These are phyloP conservation scores for Orussus abietinus DNA, from an alignment of 1,140 invertebrate species.

Conservation along the genomic window DNA sequence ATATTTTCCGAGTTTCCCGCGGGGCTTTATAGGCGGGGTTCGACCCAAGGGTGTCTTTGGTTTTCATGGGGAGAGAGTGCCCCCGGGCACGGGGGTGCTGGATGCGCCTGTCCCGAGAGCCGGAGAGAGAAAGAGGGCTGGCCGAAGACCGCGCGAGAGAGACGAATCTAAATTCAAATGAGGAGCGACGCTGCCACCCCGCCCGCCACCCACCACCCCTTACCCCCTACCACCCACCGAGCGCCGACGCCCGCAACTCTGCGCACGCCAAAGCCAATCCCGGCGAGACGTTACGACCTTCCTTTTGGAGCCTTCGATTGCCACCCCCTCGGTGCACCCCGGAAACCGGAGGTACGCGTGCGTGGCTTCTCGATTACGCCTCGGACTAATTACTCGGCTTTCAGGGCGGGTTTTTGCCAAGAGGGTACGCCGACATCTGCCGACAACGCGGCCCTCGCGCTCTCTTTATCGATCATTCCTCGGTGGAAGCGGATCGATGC, in stretches of 20 bases:
- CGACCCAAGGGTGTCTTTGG: background rate
- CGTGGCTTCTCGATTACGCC: too few species aligned
- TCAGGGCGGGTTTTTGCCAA: too few species aligned
- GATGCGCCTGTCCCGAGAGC: constrained; percentile 1
- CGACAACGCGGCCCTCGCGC: too few species aligned
- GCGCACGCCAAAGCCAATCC: constrained; percentile 34
- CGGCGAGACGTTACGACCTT: constrained; percentile 31
- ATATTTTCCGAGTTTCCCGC: constrained; percentile 1
- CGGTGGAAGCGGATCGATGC: too few species aligned
- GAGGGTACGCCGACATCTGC: too few species aligned
- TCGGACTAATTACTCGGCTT: too few species aligned
- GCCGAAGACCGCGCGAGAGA: constrained; percentile 11
- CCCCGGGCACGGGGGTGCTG: too few species aligned
- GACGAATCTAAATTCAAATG: constrained; percentile 49
- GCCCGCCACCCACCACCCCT: too few species aligned
- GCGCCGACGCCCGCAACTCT: too few species aligned
- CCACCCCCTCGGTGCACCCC: background rate
- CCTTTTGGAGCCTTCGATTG: constrained; percentile 11
- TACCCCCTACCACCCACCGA: too few species aligned
- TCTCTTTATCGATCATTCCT: too few species aligned
- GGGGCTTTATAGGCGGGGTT: background rate
- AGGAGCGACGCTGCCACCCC: constrained; percentile 34
- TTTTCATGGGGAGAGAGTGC: background rate
- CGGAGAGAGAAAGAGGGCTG: background rate
- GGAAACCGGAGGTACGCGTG: too few species aligned